Conservation (phyloP, 2,797 vertebrate genomes). For the Platyrinchus mystaceus region DNA sequence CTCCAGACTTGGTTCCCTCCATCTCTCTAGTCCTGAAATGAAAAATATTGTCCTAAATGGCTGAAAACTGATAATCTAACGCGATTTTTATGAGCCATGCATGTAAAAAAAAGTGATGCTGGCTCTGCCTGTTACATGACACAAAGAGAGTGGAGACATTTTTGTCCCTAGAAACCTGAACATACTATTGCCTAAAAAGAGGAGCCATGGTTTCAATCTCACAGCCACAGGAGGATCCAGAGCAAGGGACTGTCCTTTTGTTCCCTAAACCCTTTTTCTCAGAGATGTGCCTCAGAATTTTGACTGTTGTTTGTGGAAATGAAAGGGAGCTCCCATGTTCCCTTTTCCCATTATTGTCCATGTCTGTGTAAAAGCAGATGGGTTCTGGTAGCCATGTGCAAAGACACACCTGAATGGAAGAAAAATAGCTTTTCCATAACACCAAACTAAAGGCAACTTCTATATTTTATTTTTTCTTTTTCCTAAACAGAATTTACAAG, state of each 20-base stretch:
- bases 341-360: rapidly evolving
- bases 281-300: neutral
- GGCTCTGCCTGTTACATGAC: neutral
- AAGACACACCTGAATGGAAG: neutral
- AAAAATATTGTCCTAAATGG: neutral
- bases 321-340: neutral
- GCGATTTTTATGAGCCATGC: neutral
- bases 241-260: neutral
- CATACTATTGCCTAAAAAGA: neutral
- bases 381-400: neutral
- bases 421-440: neutral
- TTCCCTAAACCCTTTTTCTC: neutral
- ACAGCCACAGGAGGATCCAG: neutral
- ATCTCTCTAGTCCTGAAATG: neutral
- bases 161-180: neutral
- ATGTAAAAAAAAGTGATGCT: neutral
- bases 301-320: neutral
- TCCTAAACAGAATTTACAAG: constrained; percentile 21
- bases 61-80: neutral
- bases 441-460: neutral
- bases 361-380: neutral
- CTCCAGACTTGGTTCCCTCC: neutral
- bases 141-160: neutral
- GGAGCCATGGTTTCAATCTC: neutral
- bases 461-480: neutral